Percentiles rank a stretch among this genome's conserved stretches.
Conservation (phyloP, 2,113 vertebrate genomes). For the Isurus oxyrinchus region DNA sequence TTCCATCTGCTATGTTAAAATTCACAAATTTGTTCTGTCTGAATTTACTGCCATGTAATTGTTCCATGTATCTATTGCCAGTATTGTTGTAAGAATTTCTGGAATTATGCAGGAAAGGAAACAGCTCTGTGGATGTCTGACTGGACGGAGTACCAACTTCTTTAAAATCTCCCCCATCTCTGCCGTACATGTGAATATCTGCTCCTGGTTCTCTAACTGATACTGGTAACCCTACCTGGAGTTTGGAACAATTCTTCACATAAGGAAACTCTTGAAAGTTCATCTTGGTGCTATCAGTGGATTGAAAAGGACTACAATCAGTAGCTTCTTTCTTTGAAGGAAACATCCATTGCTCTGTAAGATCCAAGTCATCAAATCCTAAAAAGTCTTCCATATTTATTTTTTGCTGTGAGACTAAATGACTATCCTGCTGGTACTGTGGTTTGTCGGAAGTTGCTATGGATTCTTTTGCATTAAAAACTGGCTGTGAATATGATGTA, state of each 20-base stretch:
- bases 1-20: slow-evolving; percentile 55
- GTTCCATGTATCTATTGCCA: slow-evolving; percentile 52
- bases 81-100: slow-evolving; percentile 52
- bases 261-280: slow-evolving; percentile 55
- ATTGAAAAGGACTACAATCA: slow-evolving; percentile 51
- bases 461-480: slow-evolving; percentile 54
- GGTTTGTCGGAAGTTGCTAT: slow-evolving; percentile 53
- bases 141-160: slow-evolving; percentile 52
- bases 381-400: slow-evolving; percentile 54
- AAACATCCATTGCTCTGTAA: slow-evolving; percentile 59
- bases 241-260: slow-evolving; percentile 52
- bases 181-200: slow-evolving; percentile 52
- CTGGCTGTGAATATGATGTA: slow-evolving; percentile 54
- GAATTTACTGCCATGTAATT: slow-evolving; percentile 52
- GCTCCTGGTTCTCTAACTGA: slow-evolving; percentile 54
- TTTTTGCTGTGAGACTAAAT: slow-evolving; percentile 53
- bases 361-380: slow-evolving; percentile 48
- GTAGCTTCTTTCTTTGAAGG: slow-evolving; percentile 51
- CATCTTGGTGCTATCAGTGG: slow-evolving; percentile 52
- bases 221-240: slow-evolving; percentile 52
- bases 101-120: slow-evolving; percentile 53
- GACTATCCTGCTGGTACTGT: slow-evolving; percentile 49
- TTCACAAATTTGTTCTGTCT: slow-evolving; percentile 56
- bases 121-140: slow-evolving; percentile 52
- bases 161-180: slow-evolving; percentile 57